Base-by-base conservation (phyloP, 2,888 invertebrate species). In the Pasiphila rectangulata region DNA sequence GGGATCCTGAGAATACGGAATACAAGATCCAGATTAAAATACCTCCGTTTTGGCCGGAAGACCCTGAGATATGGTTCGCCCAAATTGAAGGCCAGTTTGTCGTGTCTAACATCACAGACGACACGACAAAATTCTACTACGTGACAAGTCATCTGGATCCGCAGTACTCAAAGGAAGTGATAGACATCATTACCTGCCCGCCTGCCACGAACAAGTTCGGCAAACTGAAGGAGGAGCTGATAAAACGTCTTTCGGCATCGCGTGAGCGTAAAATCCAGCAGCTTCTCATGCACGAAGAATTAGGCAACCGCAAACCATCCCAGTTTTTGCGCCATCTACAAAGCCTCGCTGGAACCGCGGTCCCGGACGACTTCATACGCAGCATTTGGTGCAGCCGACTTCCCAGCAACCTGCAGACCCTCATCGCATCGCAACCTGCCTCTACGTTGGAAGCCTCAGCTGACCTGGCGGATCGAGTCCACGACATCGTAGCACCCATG, bases 181-280 rank as follows among this genome's bases (percentile, higher is more conserved):
- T 30, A 4, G 40, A 40, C 9, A 30, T 40, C 1, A 40, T 40
- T 6, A 30, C 30, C 2, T 21, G n/a, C n/a, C 40, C 40, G 3
- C 40, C 40, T 4, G 7, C 20, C 1, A 27, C 27, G 7, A 20
- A 39, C 27, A 39, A 29, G 4, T 39, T 20, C 9, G 27, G 17
- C 1, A 39, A 39, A n/a, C 20, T 39, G 1, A 40, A 40, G 10
- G 30, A 40, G 4, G 40, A 40, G n/a, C 30, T 40, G 1, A 40
- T 30, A 2, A 30, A 40, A 3, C 29, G 30, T 9, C 21, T 40
- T 2, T 40, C 40, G 3, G 40, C 40, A 5, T 40, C 40, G 15
- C 40, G 30, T 0, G 40, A 40, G 5, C 20, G 30, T 5, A 40
- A 40, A 21, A 40, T 40, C 4, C 40, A 40, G 23, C 40, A 40